Percentiles rank a stretch among this genome's conserved stretches.
phyloP scores from a whole-genome alignment of 2,888 invertebrate genomes.

The Philhelius pedissequus region DNA sequence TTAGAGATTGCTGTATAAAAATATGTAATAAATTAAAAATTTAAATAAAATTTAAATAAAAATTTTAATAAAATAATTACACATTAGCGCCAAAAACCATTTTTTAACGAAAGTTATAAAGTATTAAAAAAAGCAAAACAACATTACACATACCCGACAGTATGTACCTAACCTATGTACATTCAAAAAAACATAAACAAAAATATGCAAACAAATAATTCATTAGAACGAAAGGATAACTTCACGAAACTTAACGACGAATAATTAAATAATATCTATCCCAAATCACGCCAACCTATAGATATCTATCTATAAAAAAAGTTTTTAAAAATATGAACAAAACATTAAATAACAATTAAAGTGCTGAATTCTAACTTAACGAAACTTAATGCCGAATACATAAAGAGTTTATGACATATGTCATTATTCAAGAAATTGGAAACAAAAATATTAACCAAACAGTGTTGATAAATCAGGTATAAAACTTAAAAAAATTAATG shows the following conservation, averaged over 20 bases:
- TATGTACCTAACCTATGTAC: too few relatives aligned
- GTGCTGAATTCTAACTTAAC: too few relatives aligned
- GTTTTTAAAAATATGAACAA: too few relatives aligned
- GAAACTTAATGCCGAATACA: neutral
- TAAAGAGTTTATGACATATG: too few relatives aligned
- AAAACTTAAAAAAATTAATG: too few relatives aligned
- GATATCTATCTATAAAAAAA: too few relatives aligned
- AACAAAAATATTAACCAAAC: too few relatives aligned
- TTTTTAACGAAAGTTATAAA: neutral
- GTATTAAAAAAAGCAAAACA: neutral
- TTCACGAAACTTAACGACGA: neutral
- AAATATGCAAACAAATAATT: neutral
- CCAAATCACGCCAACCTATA: too few relatives aligned
- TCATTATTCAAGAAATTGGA: too few relatives aligned
- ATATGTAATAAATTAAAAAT: neutral
- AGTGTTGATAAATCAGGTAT: too few relatives aligned
- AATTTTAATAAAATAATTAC: neutral
- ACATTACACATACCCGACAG: neutral
- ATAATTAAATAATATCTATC: too few relatives aligned
- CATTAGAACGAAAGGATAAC: neutral
- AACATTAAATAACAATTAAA: too few relatives aligned
- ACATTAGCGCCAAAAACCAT: neutral
- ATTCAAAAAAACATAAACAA: neutral
- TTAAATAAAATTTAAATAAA: neutral
- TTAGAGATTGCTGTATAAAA: neutral